Evolutionary conservation across 2,113 vertebrate species (phyloP), one percentile per base, ranked within the genome.

Genomic region (Silurus meridionalis): DNA sequence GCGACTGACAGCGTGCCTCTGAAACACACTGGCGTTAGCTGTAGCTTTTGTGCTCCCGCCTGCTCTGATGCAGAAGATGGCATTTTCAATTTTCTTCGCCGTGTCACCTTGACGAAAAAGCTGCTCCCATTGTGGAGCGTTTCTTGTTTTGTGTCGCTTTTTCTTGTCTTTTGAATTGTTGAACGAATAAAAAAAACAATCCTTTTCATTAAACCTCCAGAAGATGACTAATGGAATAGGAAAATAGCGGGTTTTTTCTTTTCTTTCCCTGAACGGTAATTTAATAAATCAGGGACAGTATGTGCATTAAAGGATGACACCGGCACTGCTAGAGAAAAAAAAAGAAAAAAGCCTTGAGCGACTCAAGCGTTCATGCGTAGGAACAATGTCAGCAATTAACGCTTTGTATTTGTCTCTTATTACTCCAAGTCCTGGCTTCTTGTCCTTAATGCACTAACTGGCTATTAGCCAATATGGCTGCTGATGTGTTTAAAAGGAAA

Each of bases 1-100:
- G 91, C 88, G 86, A 82, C 89, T 92, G 91, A 93, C 92, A 91
- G 91, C 90, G 89, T 60, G 46, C 81, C 84, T 84, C 79, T 61
- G 81, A 87, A 57, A 87, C 86, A 90, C 79, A n/a, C 50, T 80
- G 72, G 89, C 87, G 86, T 86, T 86, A 86, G 80, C 81, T 82
- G 80, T 69, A 58, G 69, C 69, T 85, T 78, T 66, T 83, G 64
- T 84, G 89, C 72, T 82, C 53, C 80, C 19, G 55, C 74, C 84
- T 60, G 82, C 87, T 86, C 75, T 87, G 72, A 88, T 89, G 87
- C 87, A 84, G 79, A 88, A 92, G 80, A 89, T 90, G 91, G 85
- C 88, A 87, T 84, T 90, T 92, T 87, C 83, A 83, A 81, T 92
- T 91, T 86, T 88, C 85, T 89, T 90, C 87, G 74, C 90, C 58